phyloP scores from a whole-genome alignment of 2,888 invertebrate genomes.

The Sarcophaga subvicina region DNA sequence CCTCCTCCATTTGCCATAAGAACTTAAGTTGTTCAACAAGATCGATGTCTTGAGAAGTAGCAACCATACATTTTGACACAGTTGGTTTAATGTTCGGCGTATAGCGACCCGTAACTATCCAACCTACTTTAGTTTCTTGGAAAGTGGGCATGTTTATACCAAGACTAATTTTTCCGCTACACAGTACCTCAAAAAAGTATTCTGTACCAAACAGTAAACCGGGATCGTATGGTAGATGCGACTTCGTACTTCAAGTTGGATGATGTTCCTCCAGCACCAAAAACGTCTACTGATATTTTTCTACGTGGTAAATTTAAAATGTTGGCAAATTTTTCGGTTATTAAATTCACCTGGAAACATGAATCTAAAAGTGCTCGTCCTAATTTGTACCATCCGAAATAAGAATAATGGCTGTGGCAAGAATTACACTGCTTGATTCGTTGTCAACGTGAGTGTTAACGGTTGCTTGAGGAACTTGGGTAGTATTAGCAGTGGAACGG shows the following conservation, averaged over 20 bases:
- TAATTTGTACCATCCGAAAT: background rate
- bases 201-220: background rate
- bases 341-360: background rate
- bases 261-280: too few relatives aligned
- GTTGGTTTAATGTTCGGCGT: too few relatives aligned
- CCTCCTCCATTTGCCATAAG: too few relatives aligned
- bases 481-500: background rate
- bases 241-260: background rate
- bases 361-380: too few relatives aligned
- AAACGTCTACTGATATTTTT: too few relatives aligned
- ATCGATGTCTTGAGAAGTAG: too few relatives aligned
- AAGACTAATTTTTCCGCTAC: background rate
- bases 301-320: too few relatives aligned
- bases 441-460: constrained; percentile 8
- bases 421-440: constrained; percentile 12
- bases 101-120: too few relatives aligned
- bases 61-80: too few relatives aligned
- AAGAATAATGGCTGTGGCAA: background rate
- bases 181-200: background rate
- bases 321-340: background rate
- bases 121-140: background rate
- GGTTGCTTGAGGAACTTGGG: background rate
- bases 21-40: too few relatives aligned
- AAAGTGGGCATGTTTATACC: background rate
- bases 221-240: background rate